Percentiles rank a stretch among this genome's conserved stretches.
Evolutionary conservation across 2,113 vertebrate genomes (phyloP).

Genomic region (Thalassarche chlororhynchos): DNA sequence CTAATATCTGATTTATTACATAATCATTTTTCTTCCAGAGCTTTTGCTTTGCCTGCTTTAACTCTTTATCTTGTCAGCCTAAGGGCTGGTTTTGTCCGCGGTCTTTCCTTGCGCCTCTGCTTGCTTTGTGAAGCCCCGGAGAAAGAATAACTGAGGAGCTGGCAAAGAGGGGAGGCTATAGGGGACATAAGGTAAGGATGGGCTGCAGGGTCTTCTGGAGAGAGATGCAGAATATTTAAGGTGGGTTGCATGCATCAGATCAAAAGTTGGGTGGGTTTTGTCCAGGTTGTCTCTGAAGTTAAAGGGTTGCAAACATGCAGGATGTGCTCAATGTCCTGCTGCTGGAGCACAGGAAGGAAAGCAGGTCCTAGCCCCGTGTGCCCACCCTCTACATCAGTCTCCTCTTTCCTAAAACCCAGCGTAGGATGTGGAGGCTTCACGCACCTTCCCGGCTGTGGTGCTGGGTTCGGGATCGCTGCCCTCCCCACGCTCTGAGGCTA

Average conservation of each 20-base stretch:
- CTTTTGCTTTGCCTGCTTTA: background rate
- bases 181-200: background rate
- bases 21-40: background rate
- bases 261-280: background rate
- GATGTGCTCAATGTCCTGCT: background rate
- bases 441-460: rapidly evolving
- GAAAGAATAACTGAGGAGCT: background rate
- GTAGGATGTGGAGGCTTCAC: rapidly evolving
- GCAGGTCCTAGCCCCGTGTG: background rate
- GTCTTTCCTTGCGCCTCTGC: background rate
- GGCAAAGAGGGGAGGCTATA: background rate
- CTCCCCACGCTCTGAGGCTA: rapidly evolving
- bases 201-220: background rate
- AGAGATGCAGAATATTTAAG: too few species aligned
- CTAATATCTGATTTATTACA: constrained; percentile 29
- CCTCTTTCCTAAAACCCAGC: background rate
- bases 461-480: background rate
- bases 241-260: background rate
- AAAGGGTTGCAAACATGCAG: background rate
- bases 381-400: background rate
- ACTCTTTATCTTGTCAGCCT: constrained; percentile 61
- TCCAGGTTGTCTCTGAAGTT: background rate
- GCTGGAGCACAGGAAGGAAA: background rate
- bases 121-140: background rate
- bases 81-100: rapidly evolving